Conservation (phyloP, 2,797 vertebrate species). For the Allobates femoralis region DNA sequence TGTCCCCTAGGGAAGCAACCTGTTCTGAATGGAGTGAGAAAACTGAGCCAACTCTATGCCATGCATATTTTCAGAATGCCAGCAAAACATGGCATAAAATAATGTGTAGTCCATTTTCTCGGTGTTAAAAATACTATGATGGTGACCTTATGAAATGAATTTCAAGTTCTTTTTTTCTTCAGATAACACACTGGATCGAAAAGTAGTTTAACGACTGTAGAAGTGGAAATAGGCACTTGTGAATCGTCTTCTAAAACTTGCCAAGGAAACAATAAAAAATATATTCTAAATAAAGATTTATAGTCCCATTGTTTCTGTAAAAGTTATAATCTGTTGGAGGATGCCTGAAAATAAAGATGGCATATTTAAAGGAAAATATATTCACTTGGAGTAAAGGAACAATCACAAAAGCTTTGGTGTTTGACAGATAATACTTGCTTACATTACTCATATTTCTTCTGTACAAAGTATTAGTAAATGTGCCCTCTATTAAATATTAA, state of each 20-base stretch:
- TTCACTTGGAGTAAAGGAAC: not conserved
- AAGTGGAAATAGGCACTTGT: not conserved
- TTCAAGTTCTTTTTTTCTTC: not conserved
- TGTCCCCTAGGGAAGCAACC: too few relatives aligned
- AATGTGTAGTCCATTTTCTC: too few relatives aligned
- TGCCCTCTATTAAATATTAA: constrained; percentile 19
- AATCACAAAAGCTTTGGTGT: not conserved
- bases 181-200: not conserved
- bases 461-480: not conserved
- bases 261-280: not conserved
- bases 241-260: not conserved
- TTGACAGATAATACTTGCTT: not conserved
- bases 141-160: not conserved
- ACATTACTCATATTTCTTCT: not conserved
- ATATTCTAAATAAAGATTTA: not conserved
- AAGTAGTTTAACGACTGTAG: not conserved
- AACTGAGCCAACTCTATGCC: too few relatives aligned
- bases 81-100: too few relatives aligned
- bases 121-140: too few relatives aligned
- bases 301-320: not conserved
- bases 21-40: too few relatives aligned
- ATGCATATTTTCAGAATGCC: too few relatives aligned
- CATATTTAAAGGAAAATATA: constrained; percentile 5
- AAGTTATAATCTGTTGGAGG: not conserved
- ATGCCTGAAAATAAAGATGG: not conserved